Conservation (phyloP, 2,113 vertebrate species). For the Ceuthmochares aereus region DNA sequence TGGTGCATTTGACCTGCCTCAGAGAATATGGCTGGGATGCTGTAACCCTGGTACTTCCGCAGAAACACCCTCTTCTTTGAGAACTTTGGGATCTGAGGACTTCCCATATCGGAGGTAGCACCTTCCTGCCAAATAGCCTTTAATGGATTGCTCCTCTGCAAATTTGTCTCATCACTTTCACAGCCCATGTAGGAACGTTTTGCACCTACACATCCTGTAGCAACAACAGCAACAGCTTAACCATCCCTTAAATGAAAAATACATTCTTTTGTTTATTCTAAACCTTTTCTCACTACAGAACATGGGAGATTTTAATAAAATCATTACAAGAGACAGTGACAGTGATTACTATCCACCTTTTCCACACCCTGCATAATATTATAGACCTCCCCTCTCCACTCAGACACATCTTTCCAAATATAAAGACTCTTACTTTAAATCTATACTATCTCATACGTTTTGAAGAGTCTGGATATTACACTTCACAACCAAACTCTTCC, state of each 20-base stretch:
- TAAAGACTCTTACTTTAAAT: background rate
- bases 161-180: background rate
- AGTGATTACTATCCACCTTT: background rate
- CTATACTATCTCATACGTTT: background rate
- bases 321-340: background rate
- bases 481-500: background rate
- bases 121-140: background rate
- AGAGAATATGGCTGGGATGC: accelerated
- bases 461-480: background rate
- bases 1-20: background rate
- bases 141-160: background rate
- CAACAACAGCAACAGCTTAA: background rate
- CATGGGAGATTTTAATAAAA: background rate
- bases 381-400: background rate
- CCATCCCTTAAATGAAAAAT: background rate
- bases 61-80: background rate
- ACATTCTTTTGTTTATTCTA: background rate
- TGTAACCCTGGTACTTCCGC: background rate
- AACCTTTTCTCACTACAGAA: background rate
- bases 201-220: background rate
- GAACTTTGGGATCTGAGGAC: background rate
- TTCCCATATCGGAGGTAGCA: accelerated
- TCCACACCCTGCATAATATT: background rate
- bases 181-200: background rate
- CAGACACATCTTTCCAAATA: background rate